Percentiles rank a stretch among this genome's conserved stretches.
phyloP scores from a whole-genome alignment of 1,140 invertebrate species.

The Pseudomyrmex flavicornis region DNA sequence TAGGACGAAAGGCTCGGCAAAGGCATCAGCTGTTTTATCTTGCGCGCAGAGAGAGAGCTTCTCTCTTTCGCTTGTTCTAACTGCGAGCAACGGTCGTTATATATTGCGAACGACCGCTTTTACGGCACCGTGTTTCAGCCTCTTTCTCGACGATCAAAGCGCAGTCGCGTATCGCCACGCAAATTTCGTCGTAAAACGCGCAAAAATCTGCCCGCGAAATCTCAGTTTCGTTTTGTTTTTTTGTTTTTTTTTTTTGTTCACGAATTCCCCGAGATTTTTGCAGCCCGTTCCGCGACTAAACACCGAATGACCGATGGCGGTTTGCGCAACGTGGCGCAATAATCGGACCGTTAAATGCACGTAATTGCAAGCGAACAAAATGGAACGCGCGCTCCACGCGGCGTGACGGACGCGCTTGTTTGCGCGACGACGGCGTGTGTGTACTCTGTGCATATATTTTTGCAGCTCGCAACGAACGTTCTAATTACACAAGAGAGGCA shows the following conservation, averaged over 20 bases:
- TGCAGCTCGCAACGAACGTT: too few relatives aligned
- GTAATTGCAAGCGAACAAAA: constrained; percentile 1
- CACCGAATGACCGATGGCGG: neutral
- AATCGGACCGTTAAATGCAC: neutral
- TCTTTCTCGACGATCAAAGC: neutral
- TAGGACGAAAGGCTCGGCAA: neutral
- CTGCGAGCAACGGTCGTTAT: too few relatives aligned
- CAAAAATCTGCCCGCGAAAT: constrained; percentile 28
- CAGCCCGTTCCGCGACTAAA: neutral
- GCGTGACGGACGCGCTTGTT: neutral
- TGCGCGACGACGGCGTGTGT: neutral
- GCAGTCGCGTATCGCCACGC: neutral
- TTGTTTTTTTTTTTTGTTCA: neutral
- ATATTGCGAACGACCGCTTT: too few relatives aligned
- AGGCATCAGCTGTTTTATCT: too few relatives aligned
- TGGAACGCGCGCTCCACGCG: neutral
- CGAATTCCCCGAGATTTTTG: neutral
- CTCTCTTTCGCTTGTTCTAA: too few relatives aligned
- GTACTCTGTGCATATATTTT: neutral
- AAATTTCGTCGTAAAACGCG: constrained; percentile 1
- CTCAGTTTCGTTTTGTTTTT: too few relatives aligned
- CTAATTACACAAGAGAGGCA: too few relatives aligned
- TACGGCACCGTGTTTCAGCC: too few relatives aligned
- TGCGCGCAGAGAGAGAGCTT: too few relatives aligned
- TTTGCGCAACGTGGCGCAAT: neutral